These are phyloP conservation scores for Aspidiotus rigidus DNA, from an alignment of 2,888 invertebrate species.

Conservation along the genomic window DNA sequence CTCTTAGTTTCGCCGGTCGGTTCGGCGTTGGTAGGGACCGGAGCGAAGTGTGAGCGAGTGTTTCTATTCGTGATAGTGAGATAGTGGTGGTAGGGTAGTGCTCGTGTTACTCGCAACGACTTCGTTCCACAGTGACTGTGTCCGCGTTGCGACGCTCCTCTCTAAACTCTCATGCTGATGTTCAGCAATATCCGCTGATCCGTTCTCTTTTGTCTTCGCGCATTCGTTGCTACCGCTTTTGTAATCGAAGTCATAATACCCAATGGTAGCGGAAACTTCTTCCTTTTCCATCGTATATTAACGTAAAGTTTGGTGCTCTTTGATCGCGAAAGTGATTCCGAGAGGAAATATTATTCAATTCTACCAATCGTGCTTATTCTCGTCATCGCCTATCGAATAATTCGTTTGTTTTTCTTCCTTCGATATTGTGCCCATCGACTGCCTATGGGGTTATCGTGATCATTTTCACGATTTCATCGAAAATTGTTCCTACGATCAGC, in stretches of 20 bases:
- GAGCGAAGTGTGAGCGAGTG: background rate
- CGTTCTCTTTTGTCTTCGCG: background rate
- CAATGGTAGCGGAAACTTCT: background rate
- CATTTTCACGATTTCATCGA: no score
- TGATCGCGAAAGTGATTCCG: no score
- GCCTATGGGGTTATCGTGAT: no score
- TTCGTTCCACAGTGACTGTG: background rate
- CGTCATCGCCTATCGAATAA: no score
- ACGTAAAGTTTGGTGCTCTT: no score
- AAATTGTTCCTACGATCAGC: no score
- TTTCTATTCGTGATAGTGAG: no score
- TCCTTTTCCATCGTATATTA: background rate
- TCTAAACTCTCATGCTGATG: background rate
- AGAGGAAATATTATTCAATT: no score
- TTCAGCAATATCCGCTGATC: background rate
- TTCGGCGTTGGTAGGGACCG: conserved; percentile 1
- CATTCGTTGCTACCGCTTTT: background rate
- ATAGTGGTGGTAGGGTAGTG: background rate
- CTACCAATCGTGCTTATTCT: no score
- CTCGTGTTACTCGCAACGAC: background rate
- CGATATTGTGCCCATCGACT: no score
- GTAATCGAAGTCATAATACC: background rate
- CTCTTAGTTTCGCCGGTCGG: conserved; percentile 1
- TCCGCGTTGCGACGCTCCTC: background rate
- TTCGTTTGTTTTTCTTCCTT: no score